phyloP scores from a whole-genome alignment of 2,797 vertebrate species.

The Tinamus major region DNA sequence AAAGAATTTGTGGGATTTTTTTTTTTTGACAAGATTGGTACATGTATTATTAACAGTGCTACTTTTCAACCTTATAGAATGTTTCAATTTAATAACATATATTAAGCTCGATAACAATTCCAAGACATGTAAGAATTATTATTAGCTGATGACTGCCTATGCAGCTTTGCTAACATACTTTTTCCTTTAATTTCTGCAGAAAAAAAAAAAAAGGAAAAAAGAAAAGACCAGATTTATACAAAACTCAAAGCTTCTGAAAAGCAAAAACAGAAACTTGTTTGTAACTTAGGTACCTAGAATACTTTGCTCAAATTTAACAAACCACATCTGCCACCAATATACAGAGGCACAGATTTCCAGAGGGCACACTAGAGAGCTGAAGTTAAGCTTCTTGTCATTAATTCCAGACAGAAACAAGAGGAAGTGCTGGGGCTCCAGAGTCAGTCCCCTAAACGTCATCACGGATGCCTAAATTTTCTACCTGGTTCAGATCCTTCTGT shows the following conservation, averaged over 20 bases:
- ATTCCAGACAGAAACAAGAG: not conserved
- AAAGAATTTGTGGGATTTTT: too few relatives aligned
- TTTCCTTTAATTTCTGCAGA: not conserved
- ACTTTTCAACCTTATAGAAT: not conserved
- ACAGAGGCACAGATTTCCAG: not conserved
- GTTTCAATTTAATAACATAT: not conserved
- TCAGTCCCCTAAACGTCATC: not conserved
- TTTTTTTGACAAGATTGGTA: not conserved
- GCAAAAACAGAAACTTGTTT: not conserved
- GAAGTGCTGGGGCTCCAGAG: not conserved
- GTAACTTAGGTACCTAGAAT: not conserved
- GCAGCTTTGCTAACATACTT: not conserved
- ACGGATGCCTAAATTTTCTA: not conserved
- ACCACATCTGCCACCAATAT: not conserved
- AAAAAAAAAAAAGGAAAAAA: too few relatives aligned
- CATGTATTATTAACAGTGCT: not conserved
- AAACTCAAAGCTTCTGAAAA: not conserved
- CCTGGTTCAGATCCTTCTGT: not conserved
- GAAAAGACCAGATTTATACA: not conserved
- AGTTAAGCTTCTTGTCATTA: not conserved
- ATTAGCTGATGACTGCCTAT: not conserved
- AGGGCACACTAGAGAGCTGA: not conserved
- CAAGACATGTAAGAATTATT: not conserved
- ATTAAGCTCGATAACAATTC: not conserved
- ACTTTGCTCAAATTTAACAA: not conserved